Evolutionary conservation across 2,888 invertebrate genomes (phyloP), one percentile per base, ranked within the genome.

Genomic region (Stenurella melanura): DNA sequence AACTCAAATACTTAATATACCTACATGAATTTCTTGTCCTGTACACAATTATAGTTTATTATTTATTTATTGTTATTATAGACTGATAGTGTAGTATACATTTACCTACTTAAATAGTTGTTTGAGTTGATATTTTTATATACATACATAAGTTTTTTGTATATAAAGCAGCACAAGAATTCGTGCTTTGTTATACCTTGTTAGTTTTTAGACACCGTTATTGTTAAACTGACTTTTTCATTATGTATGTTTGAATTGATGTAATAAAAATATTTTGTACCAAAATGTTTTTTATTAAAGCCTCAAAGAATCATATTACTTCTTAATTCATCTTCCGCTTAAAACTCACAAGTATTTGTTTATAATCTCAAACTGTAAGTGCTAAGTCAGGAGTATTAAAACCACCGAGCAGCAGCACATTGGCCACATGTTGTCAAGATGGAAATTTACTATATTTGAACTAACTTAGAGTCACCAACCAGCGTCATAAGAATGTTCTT

Each of bases 221-320:
- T 64, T 64, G 64, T 64, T 64, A 64, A 17, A 34, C 34, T 19
- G 72, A 64, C 75, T 77, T 81, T 81, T 80, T 78, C 81, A 80
- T 78, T 77, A 78, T 79, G 78, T 42, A 42, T 81, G 79, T 80
- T 80, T 77, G 77, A 81, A 78, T 82, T 77, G 80, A 76, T 82
- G 82, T 82, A 82, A 80, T 78, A 81, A 81, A 80, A 77, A 79
- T 78, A 80, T 82, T 82, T 82, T 82, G 78, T 82, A 80, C 50
- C 50, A 50, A n/a, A 50, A 50, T n/a, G 50, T 50, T 0, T 50
- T 50, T 50, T 50, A 50, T 50, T 50, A 42, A 42, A 1, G 42
- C 9, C 30, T 34, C 21, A 1, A n/a, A n/a, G n/a, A n/a, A n/a
- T n/a, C n/a, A n/a, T n/a, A n/a, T n/a, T n/a, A n/a, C n/a, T n/a